phyloP scores from a whole-genome alignment of 2,113 vertebrate genomes.

The Lepus europaeus region DNA sequence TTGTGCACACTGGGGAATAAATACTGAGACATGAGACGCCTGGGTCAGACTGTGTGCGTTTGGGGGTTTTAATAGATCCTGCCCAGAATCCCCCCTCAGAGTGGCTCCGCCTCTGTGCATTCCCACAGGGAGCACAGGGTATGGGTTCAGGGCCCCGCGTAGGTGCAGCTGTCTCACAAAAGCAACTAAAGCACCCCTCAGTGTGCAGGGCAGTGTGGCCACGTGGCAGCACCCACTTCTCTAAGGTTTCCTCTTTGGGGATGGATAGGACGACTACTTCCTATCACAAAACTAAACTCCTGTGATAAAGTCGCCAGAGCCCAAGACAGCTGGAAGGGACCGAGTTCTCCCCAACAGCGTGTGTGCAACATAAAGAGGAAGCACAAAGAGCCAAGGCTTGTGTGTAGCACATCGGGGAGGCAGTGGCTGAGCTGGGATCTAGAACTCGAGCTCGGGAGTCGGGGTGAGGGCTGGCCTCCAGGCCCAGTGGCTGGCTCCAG shows the following conservation, averaged over 20 bases:
- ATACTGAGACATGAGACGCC: neutral
- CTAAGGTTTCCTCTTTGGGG: slow-evolving; percentile 27
- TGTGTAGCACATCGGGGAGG: neutral
- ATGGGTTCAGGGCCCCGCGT: neutral
- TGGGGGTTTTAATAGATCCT: slow-evolving; percentile 20
- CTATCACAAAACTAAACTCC: slow-evolving; percentile 14
- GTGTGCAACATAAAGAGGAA: neutral
- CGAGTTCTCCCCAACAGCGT: neutral
- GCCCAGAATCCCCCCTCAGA: neutral
- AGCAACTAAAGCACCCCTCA: neutral
- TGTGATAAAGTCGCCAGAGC: neutral
- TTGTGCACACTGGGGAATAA: slow-evolving; percentile 23
- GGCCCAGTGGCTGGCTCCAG: neutral
- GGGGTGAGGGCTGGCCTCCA: neutral
- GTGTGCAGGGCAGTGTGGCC: neutral
- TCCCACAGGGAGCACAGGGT: neutral
- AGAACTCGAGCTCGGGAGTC: neutral
- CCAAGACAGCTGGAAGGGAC: neutral
- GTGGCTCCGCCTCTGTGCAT: neutral
- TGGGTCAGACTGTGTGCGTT: neutral
- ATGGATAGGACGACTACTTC: slow-evolving; percentile 48
- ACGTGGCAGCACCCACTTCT: neutral
- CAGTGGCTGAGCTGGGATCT: neutral
- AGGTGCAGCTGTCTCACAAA: neutral
- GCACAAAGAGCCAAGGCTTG: neutral